Conservation (phyloP, 2,797 vertebrate species). For the Eurystomus glaucurus region DNA sequence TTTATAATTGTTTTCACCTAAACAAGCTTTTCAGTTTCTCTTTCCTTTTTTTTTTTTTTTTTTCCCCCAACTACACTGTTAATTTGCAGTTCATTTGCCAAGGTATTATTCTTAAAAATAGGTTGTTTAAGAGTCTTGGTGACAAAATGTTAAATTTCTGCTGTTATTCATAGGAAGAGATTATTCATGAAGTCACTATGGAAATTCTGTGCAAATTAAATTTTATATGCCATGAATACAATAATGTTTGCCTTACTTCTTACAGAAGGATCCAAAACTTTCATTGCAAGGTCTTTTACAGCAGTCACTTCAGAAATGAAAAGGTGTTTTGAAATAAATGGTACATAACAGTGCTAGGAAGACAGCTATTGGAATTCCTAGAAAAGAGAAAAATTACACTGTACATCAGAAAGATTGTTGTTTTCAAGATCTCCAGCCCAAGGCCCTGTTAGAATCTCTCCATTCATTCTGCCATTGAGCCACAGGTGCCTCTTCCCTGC, state of each 20-base stretch:
- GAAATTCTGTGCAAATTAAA: slow-evolving; percentile 60
- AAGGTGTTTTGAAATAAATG: slow-evolving; percentile 50
- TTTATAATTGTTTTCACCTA: not conserved
- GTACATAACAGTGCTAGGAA: not conserved
- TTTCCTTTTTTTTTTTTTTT: not conserved
- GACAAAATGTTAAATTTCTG: slow-evolving; percentile 31
- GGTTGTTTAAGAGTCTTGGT: not conserved
- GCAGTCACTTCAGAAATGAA: slow-evolving; percentile 60
- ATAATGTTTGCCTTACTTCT: slow-evolving; percentile 58
- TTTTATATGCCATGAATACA: slow-evolving; percentile 40
- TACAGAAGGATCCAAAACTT: slow-evolving; percentile 27
- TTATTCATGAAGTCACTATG: slow-evolving; percentile 51
- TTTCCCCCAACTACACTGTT: not conserved
- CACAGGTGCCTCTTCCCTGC: not conserved
- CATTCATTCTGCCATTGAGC: not conserved
- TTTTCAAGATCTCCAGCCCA: slow-evolving; percentile 14
- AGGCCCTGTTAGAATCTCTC: not conserved
- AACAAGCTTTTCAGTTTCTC: not conserved
- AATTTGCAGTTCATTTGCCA: not conserved
- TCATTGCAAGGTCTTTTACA: slow-evolving; percentile 51
- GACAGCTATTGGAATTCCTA: slow-evolving; percentile 38
- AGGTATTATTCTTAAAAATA: not conserved
- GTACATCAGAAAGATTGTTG: not conserved
- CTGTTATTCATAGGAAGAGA: slow-evolving; percentile 40
- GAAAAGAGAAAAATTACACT: not conserved